A percentile compares a stretch with the other conserved stretches of the same genome.
These are phyloP conservation scores for Thymelicus lineola DNA, from an alignment of 2,888 invertebrate genomes.

Conservation along the genomic window DNA sequence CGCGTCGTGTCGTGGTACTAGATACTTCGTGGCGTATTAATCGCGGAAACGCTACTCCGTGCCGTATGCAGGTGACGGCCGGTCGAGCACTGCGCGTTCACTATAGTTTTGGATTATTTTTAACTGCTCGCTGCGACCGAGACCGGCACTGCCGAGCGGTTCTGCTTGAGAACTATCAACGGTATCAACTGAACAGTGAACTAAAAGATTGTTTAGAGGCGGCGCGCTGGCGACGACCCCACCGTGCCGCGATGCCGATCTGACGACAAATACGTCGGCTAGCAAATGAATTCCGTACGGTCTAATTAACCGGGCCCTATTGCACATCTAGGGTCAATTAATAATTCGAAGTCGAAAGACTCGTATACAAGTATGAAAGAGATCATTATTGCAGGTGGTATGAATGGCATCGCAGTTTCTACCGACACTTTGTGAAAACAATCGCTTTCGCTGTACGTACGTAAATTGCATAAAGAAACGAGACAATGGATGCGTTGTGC, in stretches of 20 bases:
- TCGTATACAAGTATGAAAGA: background rate
- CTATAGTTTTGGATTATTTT: slow-evolving; percentile 37
- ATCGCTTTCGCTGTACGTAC: slow-evolving; percentile 12
- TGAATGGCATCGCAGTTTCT: background rate
- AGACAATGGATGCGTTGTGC: slow-evolving; percentile 7
- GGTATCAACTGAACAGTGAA: background rate
- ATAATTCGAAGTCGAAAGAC: background rate
- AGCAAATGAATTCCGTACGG: slow-evolving; percentile 50
- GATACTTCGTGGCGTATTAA: slow-evolving; percentile 49
- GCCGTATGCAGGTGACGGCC: slow-evolving; percentile 40
- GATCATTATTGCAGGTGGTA: background rate
- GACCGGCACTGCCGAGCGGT: slow-evolving; percentile 60
- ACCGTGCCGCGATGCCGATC: slow-evolving; percentile 44
- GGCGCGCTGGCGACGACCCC: slow-evolving; percentile 50
- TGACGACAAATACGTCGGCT: slow-evolving; percentile 55
- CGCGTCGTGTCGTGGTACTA: slow-evolving; percentile 25
- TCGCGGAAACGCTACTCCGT: slow-evolving; percentile 52
- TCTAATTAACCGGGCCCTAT: slow-evolving; percentile 47
- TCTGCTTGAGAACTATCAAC: slow-evolving; percentile 61
- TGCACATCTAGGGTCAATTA: slow-evolving; percentile 24
- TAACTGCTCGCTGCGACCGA: slow-evolving; percentile 45
- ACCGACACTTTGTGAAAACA: background rate
- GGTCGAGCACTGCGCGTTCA: slow-evolving; percentile 26
- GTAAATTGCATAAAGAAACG: slow-evolving; percentile 15
- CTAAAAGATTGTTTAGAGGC: slow-evolving; percentile 20